Conservation (phyloP, 2,113 vertebrate genomes). For the Alethe diademata region DNA sequence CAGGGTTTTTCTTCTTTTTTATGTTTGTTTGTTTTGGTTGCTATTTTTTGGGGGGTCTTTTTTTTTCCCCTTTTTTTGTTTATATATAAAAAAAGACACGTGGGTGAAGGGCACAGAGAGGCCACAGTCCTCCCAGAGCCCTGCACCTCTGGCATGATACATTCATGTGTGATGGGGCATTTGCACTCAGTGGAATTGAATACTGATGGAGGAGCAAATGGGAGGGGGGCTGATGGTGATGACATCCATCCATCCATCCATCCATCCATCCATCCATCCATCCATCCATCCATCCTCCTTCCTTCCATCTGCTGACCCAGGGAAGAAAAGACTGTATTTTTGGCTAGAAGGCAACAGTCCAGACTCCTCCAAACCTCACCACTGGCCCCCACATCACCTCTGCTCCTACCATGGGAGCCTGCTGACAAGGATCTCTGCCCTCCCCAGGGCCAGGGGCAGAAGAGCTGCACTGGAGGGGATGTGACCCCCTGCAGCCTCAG, state of each 20-base stretch:
- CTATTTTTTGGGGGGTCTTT: not conserved
- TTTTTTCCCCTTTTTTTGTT: not conserved
- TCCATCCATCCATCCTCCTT: not conserved
- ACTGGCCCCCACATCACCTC: not conserved
- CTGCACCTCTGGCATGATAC: conserved; percentile 48
- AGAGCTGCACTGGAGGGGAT: not conserved
- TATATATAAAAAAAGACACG: conserved; percentile 26
- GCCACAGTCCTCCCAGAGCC: not conserved
- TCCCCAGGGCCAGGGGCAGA: not conserved
- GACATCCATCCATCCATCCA: not conserved
- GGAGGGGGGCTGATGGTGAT: not conserved
- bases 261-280: not conserved
- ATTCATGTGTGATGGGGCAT: conserved; percentile 45
- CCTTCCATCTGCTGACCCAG: rapidly evolving
- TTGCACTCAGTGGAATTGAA: not conserved
- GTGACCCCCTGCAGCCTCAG: not conserved
- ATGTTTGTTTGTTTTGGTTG: not conserved
- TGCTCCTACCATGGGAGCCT: not conserved
- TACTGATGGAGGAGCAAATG: not conserved
- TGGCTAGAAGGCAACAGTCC: not conserved
- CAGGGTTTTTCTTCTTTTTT: not conserved
- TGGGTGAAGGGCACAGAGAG: not conserved
- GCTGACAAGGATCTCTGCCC: not conserved
- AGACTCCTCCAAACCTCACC: not conserved
- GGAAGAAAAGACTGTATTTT: not conserved